Conservation (phyloP, 2,113 vertebrate genomes). For the Sebastes fasciatus region DNA sequence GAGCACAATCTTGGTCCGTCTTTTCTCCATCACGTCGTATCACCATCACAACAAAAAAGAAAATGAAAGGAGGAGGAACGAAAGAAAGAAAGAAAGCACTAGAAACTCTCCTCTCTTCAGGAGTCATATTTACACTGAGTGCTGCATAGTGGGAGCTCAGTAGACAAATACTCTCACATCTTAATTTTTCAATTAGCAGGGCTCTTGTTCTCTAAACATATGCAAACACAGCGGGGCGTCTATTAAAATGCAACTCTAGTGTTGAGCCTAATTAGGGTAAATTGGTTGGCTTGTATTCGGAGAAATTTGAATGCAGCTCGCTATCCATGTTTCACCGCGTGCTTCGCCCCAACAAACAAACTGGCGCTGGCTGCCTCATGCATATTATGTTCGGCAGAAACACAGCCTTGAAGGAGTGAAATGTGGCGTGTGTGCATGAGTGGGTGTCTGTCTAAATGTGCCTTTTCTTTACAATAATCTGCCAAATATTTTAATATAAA, state of each 20-base stretch:
- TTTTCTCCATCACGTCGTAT: not conserved
- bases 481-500: constrained; percentile 18
- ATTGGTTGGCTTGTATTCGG: constrained; percentile 81
- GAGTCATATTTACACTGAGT: constrained; percentile 70
- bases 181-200: constrained; percentile 88
- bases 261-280: constrained; percentile 86
- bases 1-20: constrained; percentile 6
- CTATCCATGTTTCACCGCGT: constrained; percentile 63
- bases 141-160: constrained; percentile 67
- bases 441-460: not conserved
- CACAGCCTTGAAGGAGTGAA: constrained; percentile 38
- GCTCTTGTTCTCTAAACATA: constrained; percentile 85
- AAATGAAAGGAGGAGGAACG: not conserved
- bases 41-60: constrained; percentile 18
- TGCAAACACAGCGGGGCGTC: constrained; percentile 85
- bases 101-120: constrained; percentile 54
- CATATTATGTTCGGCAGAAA: constrained; percentile 62
- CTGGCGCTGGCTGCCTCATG: constrained; percentile 47
- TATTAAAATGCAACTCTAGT: constrained; percentile 86
- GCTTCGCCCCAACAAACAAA: constrained; percentile 75
- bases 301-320: constrained; percentile 80
- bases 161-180: constrained; percentile 82
- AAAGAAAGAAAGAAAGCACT: constrained; percentile 22
- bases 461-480: constrained; percentile 7
- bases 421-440: not conserved